Percentiles rank a stretch among this genome's conserved stretches.
These are phyloP conservation scores for Clupea harengus DNA, from an alignment of 2,113 vertebrate species.

Conservation along the genomic window DNA sequence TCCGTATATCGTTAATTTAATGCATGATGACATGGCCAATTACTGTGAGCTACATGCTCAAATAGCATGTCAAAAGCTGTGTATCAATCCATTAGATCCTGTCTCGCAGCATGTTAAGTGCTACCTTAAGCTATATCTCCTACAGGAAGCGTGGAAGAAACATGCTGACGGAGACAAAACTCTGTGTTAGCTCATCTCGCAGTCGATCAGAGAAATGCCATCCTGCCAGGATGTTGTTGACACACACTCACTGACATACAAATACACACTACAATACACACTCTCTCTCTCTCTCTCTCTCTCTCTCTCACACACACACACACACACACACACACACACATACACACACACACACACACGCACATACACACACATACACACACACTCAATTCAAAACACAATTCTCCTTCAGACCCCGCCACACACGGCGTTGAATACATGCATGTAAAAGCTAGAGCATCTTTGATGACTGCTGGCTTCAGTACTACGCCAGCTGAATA, in stretches of 20 bases:
- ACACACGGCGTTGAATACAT: slow-evolving; percentile 10
- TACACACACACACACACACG: not conserved
- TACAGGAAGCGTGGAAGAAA: slow-evolving; percentile 57
- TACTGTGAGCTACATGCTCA: slow-evolving; percentile 87
- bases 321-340: not conserved
- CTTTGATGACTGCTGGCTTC: slow-evolving; percentile 2
- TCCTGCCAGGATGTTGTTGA: slow-evolving; percentile 10
- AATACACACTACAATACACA: not conserved
- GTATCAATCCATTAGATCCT: slow-evolving; percentile 86
- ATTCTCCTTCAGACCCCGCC: not conserved
- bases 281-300: not conserved
- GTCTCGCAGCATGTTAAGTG: slow-evolving; percentile 82
- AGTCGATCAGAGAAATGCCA: slow-evolving; percentile 21
- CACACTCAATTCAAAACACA: not conserved
- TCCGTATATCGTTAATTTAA: slow-evolving; percentile 90
- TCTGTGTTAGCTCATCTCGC: slow-evolving; percentile 61
- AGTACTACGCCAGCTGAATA: not conserved
- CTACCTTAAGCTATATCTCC: slow-evolving; percentile 77
- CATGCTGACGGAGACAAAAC: slow-evolving; percentile 75
- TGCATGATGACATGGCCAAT: slow-evolving; percentile 91
- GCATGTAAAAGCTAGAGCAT: slow-evolving; percentile 8
- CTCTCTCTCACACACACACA: not conserved
- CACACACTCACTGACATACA: slow-evolving; percentile 8
- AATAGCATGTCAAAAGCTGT: slow-evolving; percentile 92
- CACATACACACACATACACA: not conserved